phyloP scores from a whole-genome alignment of 2,888 invertebrate genomes.

The Bursaphelenchus okinawaensis region DNA sequence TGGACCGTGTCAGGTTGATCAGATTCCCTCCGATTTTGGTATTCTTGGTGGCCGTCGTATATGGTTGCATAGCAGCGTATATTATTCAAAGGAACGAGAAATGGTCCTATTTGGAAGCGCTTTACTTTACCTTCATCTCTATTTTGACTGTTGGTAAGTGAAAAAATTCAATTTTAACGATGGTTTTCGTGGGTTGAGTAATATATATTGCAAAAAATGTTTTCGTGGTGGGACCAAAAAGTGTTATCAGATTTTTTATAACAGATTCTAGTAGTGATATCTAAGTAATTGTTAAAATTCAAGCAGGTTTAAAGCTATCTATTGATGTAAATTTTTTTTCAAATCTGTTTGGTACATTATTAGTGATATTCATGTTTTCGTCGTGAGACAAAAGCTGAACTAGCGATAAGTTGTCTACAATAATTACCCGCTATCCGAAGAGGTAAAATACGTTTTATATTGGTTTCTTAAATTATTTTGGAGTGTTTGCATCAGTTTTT shows the following conservation, averaged over 20 bases:
- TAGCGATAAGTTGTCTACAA: no score
- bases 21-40: constrained; percentile 54
- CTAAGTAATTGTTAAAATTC: no score
- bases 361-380: no score
- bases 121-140: constrained; percentile 54
- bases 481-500: no score
- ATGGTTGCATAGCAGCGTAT: constrained; percentile 49
- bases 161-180: not conserved
- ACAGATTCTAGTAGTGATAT: not conserved
- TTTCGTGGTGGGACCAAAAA: not conserved
- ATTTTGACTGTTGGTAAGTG: constrained; percentile 54
- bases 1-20: constrained; percentile 48
- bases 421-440: no score
- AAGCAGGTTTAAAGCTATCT: no score
- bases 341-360: no score
- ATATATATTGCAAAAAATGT: not conserved
- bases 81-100: constrained; percentile 35
- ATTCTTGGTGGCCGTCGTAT: constrained; percentile 49
- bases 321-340: no score
- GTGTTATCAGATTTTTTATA: not conserved
- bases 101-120: constrained; percentile 51
- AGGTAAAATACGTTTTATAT: no score
- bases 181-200: no score
- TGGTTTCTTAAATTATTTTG: no score
- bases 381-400: no score